A percentile compares a stretch with the other conserved stretches of the same genome.
Conservation (phyloP, 2,113 vertebrate species). For the Sprattus sprattus region DNA sequence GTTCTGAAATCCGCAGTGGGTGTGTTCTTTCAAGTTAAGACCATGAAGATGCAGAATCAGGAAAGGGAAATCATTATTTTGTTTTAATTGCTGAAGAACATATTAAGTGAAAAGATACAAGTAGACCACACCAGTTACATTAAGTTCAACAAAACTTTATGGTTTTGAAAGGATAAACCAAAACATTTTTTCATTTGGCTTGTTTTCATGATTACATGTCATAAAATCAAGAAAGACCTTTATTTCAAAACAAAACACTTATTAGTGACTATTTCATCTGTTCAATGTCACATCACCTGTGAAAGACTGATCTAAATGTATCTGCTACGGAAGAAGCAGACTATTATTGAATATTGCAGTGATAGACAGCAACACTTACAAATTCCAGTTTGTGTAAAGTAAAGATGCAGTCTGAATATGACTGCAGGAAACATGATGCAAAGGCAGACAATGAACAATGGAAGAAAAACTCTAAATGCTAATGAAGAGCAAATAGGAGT, state of each 20-base stretch:
- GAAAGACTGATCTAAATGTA: background rate
- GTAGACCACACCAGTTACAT: background rate
- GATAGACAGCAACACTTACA: background rate
- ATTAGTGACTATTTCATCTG: background rate
- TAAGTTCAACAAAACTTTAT: background rate
- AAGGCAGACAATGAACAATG: background rate
- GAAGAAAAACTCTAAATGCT: background rate
- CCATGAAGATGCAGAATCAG: background rate
- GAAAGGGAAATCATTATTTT: background rate
- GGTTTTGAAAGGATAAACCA: background rate
- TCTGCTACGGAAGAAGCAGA: background rate
- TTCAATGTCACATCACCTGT: background rate
- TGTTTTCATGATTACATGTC: background rate
- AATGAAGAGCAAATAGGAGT: background rate
- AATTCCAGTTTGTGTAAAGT: constrained; percentile 5
- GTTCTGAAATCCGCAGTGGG: background rate
- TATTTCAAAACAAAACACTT: background rate
- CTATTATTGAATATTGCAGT: background rate
- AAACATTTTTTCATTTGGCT: background rate
- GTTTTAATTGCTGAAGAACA: too few relatives aligned
- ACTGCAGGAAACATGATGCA: background rate
- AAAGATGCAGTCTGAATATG: background rate
- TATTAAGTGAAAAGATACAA: background rate
- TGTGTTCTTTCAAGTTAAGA: too few relatives aligned
- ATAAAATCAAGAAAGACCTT: background rate